These are phyloP conservation scores for Pammene aurita DNA, from an alignment of 2,888 invertebrate genomes.

Conservation along the genomic window DNA sequence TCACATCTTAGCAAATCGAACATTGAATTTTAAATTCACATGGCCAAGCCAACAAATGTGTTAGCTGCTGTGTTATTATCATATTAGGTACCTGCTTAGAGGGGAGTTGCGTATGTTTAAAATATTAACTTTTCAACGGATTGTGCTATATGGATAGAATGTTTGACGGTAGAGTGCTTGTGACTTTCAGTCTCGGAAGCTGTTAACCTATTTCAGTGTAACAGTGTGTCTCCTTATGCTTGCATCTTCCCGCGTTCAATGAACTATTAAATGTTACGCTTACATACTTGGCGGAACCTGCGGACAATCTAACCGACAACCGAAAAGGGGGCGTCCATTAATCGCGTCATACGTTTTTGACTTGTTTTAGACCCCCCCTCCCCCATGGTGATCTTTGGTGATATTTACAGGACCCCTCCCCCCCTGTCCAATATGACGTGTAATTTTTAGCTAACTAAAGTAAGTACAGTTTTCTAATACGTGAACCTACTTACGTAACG, in stretches of 20 bases:
- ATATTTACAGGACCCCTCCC: too few relatives aligned
- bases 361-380: too few relatives aligned
- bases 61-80: slow-evolving; percentile 37
- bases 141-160: slow-evolving; percentile 31
- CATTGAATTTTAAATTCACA: slow-evolving; percentile 47
- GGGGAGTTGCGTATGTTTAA: slow-evolving; percentile 24
- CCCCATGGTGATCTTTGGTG: too few relatives aligned
- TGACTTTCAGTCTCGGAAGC: slow-evolving; percentile 26
- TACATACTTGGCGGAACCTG: not conserved
- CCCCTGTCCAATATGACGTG: too few relatives aligned
- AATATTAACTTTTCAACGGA: slow-evolving; percentile 28
- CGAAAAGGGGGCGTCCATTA: too few relatives aligned
- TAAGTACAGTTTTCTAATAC: too few relatives aligned
- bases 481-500: too few relatives aligned
- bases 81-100: slow-evolving; percentile 30
- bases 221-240: slow-evolving; percentile 26
- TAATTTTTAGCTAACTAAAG: too few relatives aligned
- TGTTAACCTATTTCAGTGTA: slow-evolving; percentile 18
- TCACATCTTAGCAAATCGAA: slow-evolving; percentile 25
- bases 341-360: too few relatives aligned
- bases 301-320: not conserved
- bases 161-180: slow-evolving; percentile 18
- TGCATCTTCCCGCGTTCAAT: slow-evolving; percentile 20
- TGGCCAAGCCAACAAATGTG: slow-evolving; percentile 52
- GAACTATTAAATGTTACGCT: slow-evolving; percentile 31